phyloP scores from a whole-genome alignment of 1,140 invertebrate species.

The Plutomurus gul region DNA sequence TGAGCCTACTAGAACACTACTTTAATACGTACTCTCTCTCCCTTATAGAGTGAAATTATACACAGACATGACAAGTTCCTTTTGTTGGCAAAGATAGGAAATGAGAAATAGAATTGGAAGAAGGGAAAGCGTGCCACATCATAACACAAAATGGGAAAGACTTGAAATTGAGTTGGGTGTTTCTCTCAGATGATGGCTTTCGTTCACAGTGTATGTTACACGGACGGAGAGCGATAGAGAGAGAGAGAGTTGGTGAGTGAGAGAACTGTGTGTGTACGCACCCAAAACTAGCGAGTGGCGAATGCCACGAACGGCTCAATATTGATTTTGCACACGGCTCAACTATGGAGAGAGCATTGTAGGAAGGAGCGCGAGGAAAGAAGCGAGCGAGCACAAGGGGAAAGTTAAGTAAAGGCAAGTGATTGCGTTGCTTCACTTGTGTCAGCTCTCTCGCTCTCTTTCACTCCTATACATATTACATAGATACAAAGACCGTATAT shows the following conservation, averaged over 20 bases:
- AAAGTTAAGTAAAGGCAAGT: neutral
- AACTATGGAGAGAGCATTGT: neutral
- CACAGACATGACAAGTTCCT: no score
- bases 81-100: no score
- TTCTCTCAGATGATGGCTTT: no score
- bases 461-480: neutral
- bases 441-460: neutral
- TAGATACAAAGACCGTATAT: no score
- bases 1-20: no score
- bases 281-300: neutral
- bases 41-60: no score
- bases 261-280: neutral
- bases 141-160: no score
- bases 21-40: no score
- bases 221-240: neutral
- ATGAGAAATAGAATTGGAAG: no score
- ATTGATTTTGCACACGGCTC: slow-evolving; percentile 26
- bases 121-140: no score
- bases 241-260: neutral
- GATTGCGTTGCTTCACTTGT: neutral
- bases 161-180: no score
- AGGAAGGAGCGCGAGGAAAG: neutral
- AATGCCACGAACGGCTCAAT: slow-evolving; percentile 13
- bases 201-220: no score
- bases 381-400: neutral